Conservation (phyloP, 1,140 invertebrate species). For the Drosophila ananassae region DNA sequence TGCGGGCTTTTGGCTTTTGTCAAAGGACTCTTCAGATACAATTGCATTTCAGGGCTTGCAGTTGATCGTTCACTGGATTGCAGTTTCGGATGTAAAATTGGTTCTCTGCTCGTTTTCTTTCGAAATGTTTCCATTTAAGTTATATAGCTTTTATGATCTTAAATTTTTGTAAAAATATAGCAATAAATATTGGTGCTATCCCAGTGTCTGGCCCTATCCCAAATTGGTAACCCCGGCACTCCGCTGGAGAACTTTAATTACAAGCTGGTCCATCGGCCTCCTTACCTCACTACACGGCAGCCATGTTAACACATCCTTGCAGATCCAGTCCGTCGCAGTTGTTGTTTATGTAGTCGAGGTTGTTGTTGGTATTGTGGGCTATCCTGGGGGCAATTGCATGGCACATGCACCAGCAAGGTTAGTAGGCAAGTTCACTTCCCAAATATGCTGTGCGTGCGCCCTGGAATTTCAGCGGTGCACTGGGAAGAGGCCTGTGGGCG, state of each 20-base stretch:
- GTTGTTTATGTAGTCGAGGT: constrained; percentile 1
- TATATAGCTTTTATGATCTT: not conserved
- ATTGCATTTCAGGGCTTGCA: constrained; percentile 32
- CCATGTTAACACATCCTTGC: constrained; percentile 56
- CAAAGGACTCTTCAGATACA: constrained; percentile 22
- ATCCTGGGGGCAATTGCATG: constrained; percentile 62
- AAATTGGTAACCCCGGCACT: not conserved
- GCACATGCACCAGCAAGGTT: constrained; percentile 60
- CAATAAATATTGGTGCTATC: not conserved
- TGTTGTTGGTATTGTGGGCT: constrained; percentile 34
- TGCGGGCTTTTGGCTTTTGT: constrained; percentile 24
- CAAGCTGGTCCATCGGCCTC: constrained; percentile 21
- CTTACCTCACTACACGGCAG: constrained; percentile 7
- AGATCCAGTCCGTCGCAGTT: constrained; percentile 13
- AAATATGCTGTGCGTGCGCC: constrained; percentile 60
- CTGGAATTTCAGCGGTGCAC: constrained; percentile 19
- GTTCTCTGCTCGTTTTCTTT: no score
- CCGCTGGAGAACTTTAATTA: constrained; percentile 34
- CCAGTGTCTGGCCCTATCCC: not conserved
- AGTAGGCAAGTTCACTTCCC: constrained; percentile 57
- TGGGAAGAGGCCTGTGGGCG: not conserved
- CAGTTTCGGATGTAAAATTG: not conserved
- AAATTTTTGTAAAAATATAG: not conserved
- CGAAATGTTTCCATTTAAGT: no score
- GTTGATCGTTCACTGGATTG: constrained; percentile 6